Evolutionary conservation across 2,888 invertebrate genomes (phyloP).

Genomic region (Trachelus iudaicus): DNA sequence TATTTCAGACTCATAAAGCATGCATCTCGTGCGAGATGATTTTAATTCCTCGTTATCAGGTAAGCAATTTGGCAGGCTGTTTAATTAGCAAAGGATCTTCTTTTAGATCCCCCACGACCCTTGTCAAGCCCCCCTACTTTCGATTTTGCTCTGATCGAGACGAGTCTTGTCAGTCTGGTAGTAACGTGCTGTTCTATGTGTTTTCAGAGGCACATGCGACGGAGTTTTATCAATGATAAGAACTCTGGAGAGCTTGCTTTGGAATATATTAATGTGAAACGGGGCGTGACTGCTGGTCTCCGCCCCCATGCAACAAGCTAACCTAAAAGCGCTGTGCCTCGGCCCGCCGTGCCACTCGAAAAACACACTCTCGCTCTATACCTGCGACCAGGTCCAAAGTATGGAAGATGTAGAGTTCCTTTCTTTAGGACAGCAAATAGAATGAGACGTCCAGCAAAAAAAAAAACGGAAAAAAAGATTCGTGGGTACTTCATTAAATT

Average conservation of each 20-base stretch:
- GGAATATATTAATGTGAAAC: conserved; percentile 56
- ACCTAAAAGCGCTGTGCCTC: conserved; percentile 62
- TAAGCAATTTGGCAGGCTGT: conserved; percentile 37
- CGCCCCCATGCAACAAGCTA: conserved; percentile 59
- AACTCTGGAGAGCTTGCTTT: conserved; percentile 61
- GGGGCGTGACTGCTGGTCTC: conserved; percentile 61
- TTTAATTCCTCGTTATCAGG: conserved; percentile 25
- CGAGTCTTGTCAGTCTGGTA: conserved; percentile 64
- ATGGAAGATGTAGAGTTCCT: conserved; percentile 57
- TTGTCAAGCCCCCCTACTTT: neutral
- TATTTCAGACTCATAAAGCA: conserved; percentile 42
- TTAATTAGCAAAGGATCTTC: neutral
- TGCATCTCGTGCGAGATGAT: neutral
- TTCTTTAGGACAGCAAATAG: conserved; percentile 39
- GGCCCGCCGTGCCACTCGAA: conserved; percentile 62
- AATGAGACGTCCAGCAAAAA: conserved; percentile 34
- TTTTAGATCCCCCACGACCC: neutral
- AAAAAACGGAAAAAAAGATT: conserved; percentile 17
- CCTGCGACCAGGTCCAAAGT: conserved; percentile 64
- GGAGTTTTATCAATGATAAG: conserved; percentile 63
- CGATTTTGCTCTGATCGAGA: conserved; percentile 20
- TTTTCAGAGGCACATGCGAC: conserved; percentile 65
- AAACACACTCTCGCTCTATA: conserved; percentile 64
- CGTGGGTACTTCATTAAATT: conserved; percentile 25
- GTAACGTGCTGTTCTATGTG: conserved; percentile 65